Evolutionary conservation across 53 echinoderm and acorn worm species (phyloP), one percentile per base, ranked within the genome.

Genomic region (Holothuria leucospilota): DNA sequence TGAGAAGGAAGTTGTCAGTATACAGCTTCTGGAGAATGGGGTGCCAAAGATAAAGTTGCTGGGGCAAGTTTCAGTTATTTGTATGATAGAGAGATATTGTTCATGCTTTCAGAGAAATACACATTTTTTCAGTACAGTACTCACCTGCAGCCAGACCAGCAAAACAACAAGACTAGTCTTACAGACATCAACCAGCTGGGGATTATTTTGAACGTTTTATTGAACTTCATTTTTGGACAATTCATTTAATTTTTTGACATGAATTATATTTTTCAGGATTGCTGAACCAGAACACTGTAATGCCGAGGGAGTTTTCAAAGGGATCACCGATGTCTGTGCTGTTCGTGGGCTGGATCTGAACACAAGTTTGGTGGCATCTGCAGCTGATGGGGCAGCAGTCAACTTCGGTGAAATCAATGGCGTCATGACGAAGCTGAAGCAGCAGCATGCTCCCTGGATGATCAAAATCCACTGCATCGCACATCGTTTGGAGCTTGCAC

Each of bases 321-420:
- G 56, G 20, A 81, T 90, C 62, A 80, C 38, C 20, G 65, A 90
- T 29, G 27, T 39, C 40, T 90, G 90, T 74, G 26, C 51, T 23
- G 60, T 69, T 20, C 28, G 40, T 59, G 52, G 78, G 29, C 90
- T 90, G 20, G 90, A 90, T 51, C 40, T 90, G 40, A 38, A 18
- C 40, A 77, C 12, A 10, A 90, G 81, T 79, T 81, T 86, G 71
- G 90, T 90, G 29, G 81, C 86, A 64, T 67, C 68, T 21, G 86
- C 90, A 70, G 90, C 90, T 53, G 90, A 86, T 71, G 90, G 86
- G 59, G 90, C 90, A 21, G 38, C 82, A 27, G 82, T 86, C 13
- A 90, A 86, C 81, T 90, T 86, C 40, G 86, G 90, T 5, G 79
- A 52, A 53, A 59, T 71, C 6, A 40, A 51, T 68, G 87, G 87